Evolutionary conservation across 1,140 invertebrate species (phyloP).

Genomic region (Acyrthosiphon pisum): DNA sequence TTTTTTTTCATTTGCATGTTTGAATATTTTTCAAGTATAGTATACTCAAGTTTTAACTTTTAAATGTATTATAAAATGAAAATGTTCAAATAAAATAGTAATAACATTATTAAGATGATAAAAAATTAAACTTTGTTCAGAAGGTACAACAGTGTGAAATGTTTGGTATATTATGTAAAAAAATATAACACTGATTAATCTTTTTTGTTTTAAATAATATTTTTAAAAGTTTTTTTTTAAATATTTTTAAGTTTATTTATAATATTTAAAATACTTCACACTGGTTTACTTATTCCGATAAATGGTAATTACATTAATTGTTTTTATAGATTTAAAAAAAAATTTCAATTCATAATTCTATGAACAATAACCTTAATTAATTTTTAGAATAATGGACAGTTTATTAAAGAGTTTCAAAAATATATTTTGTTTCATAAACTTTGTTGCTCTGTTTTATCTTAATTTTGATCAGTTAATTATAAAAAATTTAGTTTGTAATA

Average conservation of each 20-base stretch:
- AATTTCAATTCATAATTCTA: background rate
- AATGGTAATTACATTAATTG: background rate
- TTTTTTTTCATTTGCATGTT: background rate
- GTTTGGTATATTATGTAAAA: background rate
- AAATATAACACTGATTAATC: background rate
- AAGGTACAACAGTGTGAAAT: background rate
- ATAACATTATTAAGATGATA: background rate
- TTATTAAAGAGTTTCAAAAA: background rate
- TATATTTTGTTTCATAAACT: background rate
- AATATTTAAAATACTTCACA: background rate
- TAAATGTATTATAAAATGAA: conserved; percentile 6
- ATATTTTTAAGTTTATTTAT: background rate
- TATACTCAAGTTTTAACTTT: background rate
- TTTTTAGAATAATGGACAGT: background rate
- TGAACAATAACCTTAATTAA: background rate
- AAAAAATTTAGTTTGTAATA: background rate
- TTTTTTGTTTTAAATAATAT: background rate
- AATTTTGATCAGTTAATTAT: no score
- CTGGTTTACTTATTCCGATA: background rate
- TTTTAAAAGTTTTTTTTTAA: background rate
- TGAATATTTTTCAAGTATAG: background rate
- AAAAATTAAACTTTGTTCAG: background rate
- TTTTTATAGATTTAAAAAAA: background rate
- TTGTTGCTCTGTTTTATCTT: background rate
- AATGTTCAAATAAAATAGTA: background rate